Conservation (phyloP, 2,888 invertebrate genomes). For the Lottia gigantea region DNA sequence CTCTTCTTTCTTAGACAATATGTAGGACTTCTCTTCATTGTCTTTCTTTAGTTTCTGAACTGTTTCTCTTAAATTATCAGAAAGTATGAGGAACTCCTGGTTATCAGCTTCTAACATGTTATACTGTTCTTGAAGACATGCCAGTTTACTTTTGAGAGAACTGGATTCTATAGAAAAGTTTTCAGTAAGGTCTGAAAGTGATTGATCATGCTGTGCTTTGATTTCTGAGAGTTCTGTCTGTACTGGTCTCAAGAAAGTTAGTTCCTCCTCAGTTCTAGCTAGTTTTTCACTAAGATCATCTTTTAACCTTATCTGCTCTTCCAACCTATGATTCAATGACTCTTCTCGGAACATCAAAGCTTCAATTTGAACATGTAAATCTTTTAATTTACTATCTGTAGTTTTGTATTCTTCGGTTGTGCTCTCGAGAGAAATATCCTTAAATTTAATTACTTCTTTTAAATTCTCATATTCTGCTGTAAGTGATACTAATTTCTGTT, state of each 20-base stretch:
- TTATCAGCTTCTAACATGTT: conserved; percentile 33
- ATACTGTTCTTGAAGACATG: conserved; percentile 30
- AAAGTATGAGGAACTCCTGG: conserved; percentile 28
- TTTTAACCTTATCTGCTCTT: not conserved
- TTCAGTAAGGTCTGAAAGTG: conserved; percentile 7
- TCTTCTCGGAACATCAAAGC: not conserved
- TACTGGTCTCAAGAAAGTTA: not conserved
- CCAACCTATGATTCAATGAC: conserved; percentile 3
- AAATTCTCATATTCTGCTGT: not conserved
- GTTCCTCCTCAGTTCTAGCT: not conserved
- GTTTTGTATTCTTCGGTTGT: not conserved
- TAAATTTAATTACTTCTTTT: not conserved
- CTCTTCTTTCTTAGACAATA: conserved; percentile 23
- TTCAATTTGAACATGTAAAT: not conserved
- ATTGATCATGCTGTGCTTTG: not conserved
- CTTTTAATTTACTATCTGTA: not conserved
- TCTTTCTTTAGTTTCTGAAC: conserved; percentile 36
- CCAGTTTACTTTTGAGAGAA: conserved; percentile 28
- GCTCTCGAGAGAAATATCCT: not conserved
- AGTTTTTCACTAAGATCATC: not conserved
- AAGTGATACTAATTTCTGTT: not conserved
- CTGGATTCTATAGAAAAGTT: not conserved
- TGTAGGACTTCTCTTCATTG: conserved; percentile 29
- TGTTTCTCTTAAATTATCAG: conserved; percentile 27
- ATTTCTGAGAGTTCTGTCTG: conserved; percentile 1